Base-by-base conservation (phyloP, 2,888 invertebrate species). In the Tipula confusa region DNA sequence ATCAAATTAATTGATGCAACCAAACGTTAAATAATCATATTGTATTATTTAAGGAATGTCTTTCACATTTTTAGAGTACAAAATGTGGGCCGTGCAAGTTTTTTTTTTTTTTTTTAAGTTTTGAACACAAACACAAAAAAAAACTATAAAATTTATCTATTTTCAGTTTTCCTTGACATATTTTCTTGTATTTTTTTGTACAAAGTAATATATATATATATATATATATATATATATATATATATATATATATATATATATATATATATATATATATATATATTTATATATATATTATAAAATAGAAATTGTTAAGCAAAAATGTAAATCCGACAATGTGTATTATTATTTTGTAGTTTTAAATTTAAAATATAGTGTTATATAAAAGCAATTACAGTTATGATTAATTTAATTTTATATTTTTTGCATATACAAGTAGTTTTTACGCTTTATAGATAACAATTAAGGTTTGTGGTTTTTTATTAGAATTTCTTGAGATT, bases 121-220 rank as follows among this genome's bases (percentile, higher is more conserved):
- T n/a, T n/a, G n/a, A n/a, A n/a, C n/a, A 24, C 64, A 64, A 64
- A 43, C 7, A 43, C 43, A 43, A 43, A 43, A n/a, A 38, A 38
- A 64, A 64, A 64, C 64, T 18, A 48, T 48, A 48, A 48, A 48
- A 64, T 64, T 64, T 64, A 64, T 64, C 64, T 64, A 64, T 64
- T 64, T 64, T 64, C 64, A 64, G 64, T 64, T 64, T 64, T 64
- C 64, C 64, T 64, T 64, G 64, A 64, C 64, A 64, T 64, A 64
- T 64, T 64, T 64, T 64, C 64, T 64, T 64, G 64, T 64, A 64
- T 9, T 64, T 64, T 24, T 38, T 64, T 64, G 43, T 43, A 43
- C 4, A 43, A 43, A 43, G 15, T n/a, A n/a, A n/a, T n/a, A n/a
- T n/a, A n/a, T n/a, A n/a, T n/a, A n/a, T n/a, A n/a, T n/a, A n/a